Conservation (phyloP, 1,140 invertebrate species). For the Zaprionus vittiger region DNA sequence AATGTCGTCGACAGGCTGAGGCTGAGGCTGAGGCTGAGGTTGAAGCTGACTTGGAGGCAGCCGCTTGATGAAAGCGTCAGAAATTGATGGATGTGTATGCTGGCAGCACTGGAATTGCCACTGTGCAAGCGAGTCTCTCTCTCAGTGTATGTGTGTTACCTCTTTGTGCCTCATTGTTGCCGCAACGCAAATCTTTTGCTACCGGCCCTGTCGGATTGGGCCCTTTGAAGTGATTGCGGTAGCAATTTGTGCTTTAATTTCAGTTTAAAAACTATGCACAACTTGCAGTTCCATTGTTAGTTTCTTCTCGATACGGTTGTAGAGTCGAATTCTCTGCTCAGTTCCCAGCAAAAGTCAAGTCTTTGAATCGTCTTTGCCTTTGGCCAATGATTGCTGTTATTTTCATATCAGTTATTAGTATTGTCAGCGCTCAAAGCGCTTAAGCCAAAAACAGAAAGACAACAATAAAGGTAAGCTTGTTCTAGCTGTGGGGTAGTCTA, state of each 20-base stretch:
- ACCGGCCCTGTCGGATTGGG: slow-evolving; percentile 53
- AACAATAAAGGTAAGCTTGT: neutral
- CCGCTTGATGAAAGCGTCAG: slow-evolving; percentile 83
- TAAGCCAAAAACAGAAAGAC: slow-evolving; percentile 30
- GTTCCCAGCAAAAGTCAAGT: slow-evolving; percentile 21
- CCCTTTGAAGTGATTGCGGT: slow-evolving; percentile 77
- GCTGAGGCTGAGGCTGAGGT: neutral
- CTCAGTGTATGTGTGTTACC: slow-evolving; percentile 17
- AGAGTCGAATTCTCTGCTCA: neutral
- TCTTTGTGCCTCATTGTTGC: slow-evolving; percentile 60
- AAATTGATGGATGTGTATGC: slow-evolving; percentile 84
- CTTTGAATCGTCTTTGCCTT: neutral
- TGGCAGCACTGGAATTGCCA: slow-evolving; percentile 35
- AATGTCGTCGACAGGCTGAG: slow-evolving; percentile 56
- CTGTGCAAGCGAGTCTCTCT: slow-evolving; percentile 5
- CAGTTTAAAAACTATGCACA: slow-evolving; percentile 81
- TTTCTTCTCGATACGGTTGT: neutral
- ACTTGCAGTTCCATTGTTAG: slow-evolving; percentile 62
- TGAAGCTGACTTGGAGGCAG: slow-evolving; percentile 12
- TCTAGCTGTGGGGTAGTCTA: neutral
- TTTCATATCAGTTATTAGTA: slow-evolving; percentile 55
- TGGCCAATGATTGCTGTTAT: slow-evolving; percentile 50
- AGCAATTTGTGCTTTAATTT: slow-evolving; percentile 83
- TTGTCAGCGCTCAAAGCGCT: slow-evolving; percentile 49
- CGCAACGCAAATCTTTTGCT: slow-evolving; percentile 80